Evolutionary conservation across 2,113 vertebrate genomes (phyloP), one percentile per base, ranked within the genome.

Genomic region (Cinclus cinclus): DNA sequence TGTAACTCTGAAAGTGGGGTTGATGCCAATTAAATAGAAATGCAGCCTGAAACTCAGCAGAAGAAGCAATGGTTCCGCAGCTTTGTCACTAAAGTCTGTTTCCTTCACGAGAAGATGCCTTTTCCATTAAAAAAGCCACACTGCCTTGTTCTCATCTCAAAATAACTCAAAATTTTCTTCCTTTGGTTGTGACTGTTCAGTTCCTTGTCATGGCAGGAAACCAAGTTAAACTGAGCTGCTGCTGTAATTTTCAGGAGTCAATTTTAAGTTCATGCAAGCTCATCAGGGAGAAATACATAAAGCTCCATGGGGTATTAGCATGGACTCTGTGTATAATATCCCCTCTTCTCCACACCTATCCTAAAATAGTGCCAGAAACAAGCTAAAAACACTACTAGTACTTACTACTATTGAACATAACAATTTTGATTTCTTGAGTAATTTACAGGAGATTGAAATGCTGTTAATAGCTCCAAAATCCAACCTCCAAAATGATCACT

Each of bases 121-220:
- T 94, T 85, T 87, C 83, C 67, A 94, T 94, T 91, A 74, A 69
- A 92, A 94, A 96, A 95, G 58, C 58, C 89, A 91, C 81, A 85
- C 13, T 73, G 74, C 31, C 87, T 87, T 76, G 9, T 88, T 91
- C 70, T 91, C 3, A 0, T 85, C 91, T 88, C 85, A 97, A 90
- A 96, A 96, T 97, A 98, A 88, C 86, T 92, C 84, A 70, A n/a
- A 44, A 25, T 73, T 85, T 95, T 91, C 71, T 87, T 96, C 71
- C 84, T 77, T 95, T 96, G 67, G 63, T 92, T 90, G 74, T 90
- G 73, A 94, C 60, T 94, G 16, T 78, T 92, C 69, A 74, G 49
- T 83, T 89, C 53, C 53, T 70, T 88, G 76, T 77, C 73, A 92
- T 50, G 59, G 69, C 69, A 96, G 78, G 83, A 96, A 96, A 94